These are phyloP conservation scores for Synanthedon myopaeformis DNA, from an alignment of 2,888 invertebrate genomes.

Conservation along the genomic window DNA sequence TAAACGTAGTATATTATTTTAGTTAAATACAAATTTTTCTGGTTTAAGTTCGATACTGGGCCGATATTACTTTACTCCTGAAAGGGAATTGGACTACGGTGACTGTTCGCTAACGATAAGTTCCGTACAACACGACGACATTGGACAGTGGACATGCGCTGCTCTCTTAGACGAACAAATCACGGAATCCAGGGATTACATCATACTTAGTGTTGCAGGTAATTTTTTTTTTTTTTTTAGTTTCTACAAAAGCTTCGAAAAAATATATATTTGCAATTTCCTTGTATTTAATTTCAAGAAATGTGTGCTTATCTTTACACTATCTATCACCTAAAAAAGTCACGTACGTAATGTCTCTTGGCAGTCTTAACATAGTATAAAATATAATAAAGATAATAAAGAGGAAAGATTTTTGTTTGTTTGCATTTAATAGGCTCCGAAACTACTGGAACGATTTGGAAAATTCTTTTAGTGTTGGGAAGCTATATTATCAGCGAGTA, in stretches of 20 bases:
- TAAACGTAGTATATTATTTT: not conserved
- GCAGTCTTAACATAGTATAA: too few relatives aligned
- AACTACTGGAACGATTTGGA: too few relatives aligned
- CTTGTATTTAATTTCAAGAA: too few relatives aligned
- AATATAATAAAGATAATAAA: too few relatives aligned
- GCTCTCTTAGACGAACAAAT: conserved; percentile 34
- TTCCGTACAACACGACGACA: conserved; percentile 33
- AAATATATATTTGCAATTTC: too few relatives aligned
- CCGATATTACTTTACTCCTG: conserved; percentile 53
- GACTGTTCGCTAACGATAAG: conserved; percentile 58
- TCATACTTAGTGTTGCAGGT: conserved; percentile 12
- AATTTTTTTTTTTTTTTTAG: not conserved
- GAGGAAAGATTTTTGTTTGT: too few relatives aligned
- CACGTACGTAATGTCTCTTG: too few relatives aligned
- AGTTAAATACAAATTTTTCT: not conserved
- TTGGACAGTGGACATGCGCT: conserved; percentile 61
- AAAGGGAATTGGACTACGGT: conserved; percentile 37
- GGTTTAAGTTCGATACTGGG: conserved; percentile 38
- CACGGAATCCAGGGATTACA: conserved; percentile 37
- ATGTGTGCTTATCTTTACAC: too few relatives aligned
- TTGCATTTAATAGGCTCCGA: too few relatives aligned
- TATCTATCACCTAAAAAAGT: too few relatives aligned
- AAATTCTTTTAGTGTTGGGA: too few relatives aligned
- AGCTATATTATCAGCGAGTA: too few relatives aligned
- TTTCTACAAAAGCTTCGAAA: not conserved